Base-by-base conservation (phyloP, 35 echinoderm and acorn worm genomes). In the Heliocidaris tuberculata region DNA sequence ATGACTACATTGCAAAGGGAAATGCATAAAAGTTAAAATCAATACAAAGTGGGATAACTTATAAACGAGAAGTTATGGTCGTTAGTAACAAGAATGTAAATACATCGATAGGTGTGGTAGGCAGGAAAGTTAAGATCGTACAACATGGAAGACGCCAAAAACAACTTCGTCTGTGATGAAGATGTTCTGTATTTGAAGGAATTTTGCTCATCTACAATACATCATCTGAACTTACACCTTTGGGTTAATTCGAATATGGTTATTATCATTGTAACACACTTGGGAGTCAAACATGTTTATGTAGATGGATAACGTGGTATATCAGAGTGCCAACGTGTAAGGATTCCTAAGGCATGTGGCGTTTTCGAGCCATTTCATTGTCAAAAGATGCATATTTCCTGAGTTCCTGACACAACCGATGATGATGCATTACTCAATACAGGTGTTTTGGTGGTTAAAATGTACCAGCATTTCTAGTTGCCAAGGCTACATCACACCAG, bases 391-490 rank as follows among this genome's bases (percentile, higher is more conserved):
- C 87, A 47, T 17, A 89, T 89, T 89, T 89, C 87, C 87, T 89
- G 87, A 48, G 9, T 32, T 31, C 17, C 87, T 89, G 31, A 48
- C 87, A 47, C 12, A 32, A 47, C 17, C 87, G 9, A n/a, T 32
- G 31, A 48, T 47, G 87, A 32, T 89, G 87, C 32, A 48, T 89
- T 89, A 89, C 87, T 30, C 31, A 31, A 89, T 48, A 89, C 87
- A 89, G 87, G 87, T 89, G 87, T 89, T 89, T 89, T 47, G 87
- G 19, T 48, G 87, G 87, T 89, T 89, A 48, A 47, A 89, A 89
- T 89, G 87, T 89, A 89, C 31, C 15, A 89, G 87, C 31, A 89
- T 89, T 47, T 47, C 31, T 89, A 19, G 87, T 89, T 89, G 47
- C 30, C 47, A 89, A 31, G 32, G 12, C 87, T 15, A 89, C 87